Evolutionary conservation across 1,140 invertebrate species (phyloP), one percentile per base, ranked within the genome.

Genomic region (Mya arenaria): DNA sequence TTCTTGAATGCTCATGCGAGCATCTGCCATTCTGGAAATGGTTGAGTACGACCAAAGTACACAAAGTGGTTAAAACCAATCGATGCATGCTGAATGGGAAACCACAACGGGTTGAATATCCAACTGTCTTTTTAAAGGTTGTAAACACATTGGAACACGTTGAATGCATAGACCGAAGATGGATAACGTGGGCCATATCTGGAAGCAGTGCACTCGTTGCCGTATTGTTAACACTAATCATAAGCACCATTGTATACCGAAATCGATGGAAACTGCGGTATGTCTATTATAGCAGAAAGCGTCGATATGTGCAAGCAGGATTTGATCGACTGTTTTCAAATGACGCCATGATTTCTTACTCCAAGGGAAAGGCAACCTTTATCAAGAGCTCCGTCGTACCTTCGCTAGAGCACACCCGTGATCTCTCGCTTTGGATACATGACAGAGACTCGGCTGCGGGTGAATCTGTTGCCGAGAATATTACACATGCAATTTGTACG

Each of bases 241-340:
- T 75, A n/a, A 41, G 56, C 60, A 36, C 15, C 13, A 6, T 63
- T 28, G 37, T 75, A 4, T 75, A 75, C 58, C 41, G 36, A 44
- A 63, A 75, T n/a, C 58, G 73, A 10, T 75, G 73, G 73, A 75
- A 75, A 48, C 41, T 75, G 8, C 19, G 73, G 39, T 75, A 75
- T 36, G 15, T 75, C 2, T 75, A 75, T 34, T 75, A 75, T 41
- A 63, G 36, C 30, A 75, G 73, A 52, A 60, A 75, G 37, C 23
- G 73, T 19, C 34, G 73, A 30, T 44, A 75, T 41, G 32, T 37
- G n/a, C 55, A 62, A 8, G 39, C 41, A 44, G 73, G 73, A 10
- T 75, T 62, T 28, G 73, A 65, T 3, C 44, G 60, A 0, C 41
- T 75, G 37, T 75, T 75, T 63, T 37, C 58, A 19, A 62, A 75